These are phyloP conservation scores for Diplazon laetatorius DNA, from an alignment of 2,888 invertebrate genomes.

Conservation along the genomic window DNA sequence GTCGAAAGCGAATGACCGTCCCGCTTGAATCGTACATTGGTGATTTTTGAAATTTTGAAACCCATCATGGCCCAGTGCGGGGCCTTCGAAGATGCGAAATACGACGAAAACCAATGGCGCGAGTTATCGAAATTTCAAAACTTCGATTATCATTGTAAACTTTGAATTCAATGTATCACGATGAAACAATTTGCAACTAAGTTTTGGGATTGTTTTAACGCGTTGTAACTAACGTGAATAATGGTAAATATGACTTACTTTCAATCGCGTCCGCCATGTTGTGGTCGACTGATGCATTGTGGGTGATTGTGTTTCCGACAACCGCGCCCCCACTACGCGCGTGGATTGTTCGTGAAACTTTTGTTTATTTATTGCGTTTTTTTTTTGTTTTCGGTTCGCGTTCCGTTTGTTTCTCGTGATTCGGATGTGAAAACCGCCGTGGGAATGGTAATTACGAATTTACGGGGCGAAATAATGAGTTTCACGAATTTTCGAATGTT, in stretches of 20 bases:
- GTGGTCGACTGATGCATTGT: conserved; percentile 84
- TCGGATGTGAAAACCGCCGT: conserved; percentile 14
- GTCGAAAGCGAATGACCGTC: conserved; percentile 68
- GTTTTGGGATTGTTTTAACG: conserved; percentile 60
- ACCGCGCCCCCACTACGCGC: conserved; percentile 61
- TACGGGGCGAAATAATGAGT: background rate
- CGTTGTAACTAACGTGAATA: conserved; percentile 74
- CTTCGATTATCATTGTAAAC: too few relatives aligned
- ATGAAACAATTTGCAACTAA: conserved; percentile 39
- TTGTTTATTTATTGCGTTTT: background rate
- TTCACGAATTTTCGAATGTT: too few relatives aligned
- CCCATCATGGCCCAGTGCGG: conserved; percentile 68
- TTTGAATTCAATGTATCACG: conserved; percentile 36
- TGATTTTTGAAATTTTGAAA: conserved; percentile 82
- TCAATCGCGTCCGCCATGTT: conserved; percentile 92
- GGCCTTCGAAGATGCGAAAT: conserved; percentile 6
- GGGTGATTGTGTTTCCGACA: conserved; percentile 76
- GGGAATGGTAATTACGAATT: conserved; percentile 6
- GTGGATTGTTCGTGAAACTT: conserved; percentile 14
- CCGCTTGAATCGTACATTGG: conserved; percentile 80
- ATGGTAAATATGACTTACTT: conserved; percentile 87
- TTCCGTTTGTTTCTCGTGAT: conserved; percentile 1
- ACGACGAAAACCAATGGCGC: conserved; percentile 9
- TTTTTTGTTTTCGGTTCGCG: too few relatives aligned
- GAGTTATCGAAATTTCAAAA: background rate